Evolutionary conservation across 2,888 invertebrate genomes (phyloP).

Genomic region (Zhuqinia jingwanae): DNA sequence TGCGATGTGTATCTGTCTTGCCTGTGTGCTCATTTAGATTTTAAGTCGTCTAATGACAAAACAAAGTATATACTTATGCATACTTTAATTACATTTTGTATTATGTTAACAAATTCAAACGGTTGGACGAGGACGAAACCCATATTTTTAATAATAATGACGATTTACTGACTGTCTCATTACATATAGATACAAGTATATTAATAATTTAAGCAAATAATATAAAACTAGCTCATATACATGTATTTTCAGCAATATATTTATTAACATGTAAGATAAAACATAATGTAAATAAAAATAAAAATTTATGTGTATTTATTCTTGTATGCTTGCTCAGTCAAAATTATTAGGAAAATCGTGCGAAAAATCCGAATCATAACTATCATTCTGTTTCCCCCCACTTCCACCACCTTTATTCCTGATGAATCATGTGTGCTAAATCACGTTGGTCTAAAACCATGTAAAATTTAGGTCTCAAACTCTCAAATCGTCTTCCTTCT

Average conservation of each 20-base stretch:
- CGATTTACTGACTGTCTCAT: conserved; percentile 46
- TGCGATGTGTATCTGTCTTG: no score
- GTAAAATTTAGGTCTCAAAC: background rate
- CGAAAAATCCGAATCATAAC: no score
- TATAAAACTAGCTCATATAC: background rate
- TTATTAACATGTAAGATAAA: background rate
- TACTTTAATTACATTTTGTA: background rate
- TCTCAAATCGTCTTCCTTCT: background rate
- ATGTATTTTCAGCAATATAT: background rate
- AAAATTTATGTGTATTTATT: background rate
- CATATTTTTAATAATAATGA: conserved; percentile 44
- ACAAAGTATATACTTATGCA: background rate
- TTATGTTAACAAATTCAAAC: background rate
- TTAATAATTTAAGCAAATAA: background rate
- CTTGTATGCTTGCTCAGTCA: no score
- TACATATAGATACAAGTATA: background rate
- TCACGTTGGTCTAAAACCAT: no score
- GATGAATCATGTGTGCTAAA: no score
- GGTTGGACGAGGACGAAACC: conserved; percentile 34
- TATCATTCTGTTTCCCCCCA: no score
- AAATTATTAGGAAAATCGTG: no score
- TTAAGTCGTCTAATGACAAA: background rate
- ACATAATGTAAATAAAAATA: background rate
- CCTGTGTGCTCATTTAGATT: conserved; percentile 1
- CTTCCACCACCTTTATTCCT: no score